Percentiles rank a stretch among this genome's conserved stretches.
Conservation (phyloP, 1,140 invertebrate genomes). For the Sminthurinus signatus region DNA sequence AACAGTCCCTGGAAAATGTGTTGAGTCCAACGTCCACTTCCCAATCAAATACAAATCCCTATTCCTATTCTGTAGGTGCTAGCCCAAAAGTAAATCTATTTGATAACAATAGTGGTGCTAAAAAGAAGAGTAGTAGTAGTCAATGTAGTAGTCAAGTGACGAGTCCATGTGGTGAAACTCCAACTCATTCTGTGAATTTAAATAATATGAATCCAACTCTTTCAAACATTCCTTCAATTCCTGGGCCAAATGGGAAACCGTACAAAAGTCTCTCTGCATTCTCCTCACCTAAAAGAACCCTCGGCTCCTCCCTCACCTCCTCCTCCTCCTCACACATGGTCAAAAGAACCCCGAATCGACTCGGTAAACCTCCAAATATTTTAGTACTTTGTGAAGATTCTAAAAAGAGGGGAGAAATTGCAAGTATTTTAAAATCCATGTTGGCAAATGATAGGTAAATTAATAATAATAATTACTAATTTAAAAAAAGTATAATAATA, state of each 20-base stretch:
- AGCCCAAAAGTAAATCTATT: too few relatives aligned
- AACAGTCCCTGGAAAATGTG: constrained; percentile 1
- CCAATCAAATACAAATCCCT: too few relatives aligned
- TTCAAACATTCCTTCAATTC: not conserved
- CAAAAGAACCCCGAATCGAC: constrained; percentile 24
- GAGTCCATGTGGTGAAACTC: not conserved
- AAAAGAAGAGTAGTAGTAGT: not conserved
- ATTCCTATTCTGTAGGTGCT: not conserved
- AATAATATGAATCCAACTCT: too few relatives aligned
- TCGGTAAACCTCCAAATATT: constrained; percentile 41
- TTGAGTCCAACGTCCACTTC: too few relatives aligned
- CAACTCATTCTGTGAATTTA: not conserved
- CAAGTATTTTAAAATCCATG: constrained; percentile 24
- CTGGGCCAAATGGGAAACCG: not conserved
- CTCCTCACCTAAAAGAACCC: constrained; percentile 14
- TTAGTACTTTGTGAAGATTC: constrained; percentile 31
- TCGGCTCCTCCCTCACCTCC: not conserved
- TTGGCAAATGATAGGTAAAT: constrained; percentile 28
- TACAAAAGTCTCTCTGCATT: constrained; percentile 12
- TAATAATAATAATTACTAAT: not conserved
- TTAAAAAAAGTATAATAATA: not conserved
- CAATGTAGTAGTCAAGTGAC: not conserved
- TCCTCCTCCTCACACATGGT: not conserved
- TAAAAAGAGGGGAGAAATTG: constrained; percentile 22
- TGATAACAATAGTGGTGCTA: not conserved